Evolutionary conservation across 2,888 invertebrate genomes (phyloP).

Genomic region (Aporophyla lueneburgensis): DNA sequence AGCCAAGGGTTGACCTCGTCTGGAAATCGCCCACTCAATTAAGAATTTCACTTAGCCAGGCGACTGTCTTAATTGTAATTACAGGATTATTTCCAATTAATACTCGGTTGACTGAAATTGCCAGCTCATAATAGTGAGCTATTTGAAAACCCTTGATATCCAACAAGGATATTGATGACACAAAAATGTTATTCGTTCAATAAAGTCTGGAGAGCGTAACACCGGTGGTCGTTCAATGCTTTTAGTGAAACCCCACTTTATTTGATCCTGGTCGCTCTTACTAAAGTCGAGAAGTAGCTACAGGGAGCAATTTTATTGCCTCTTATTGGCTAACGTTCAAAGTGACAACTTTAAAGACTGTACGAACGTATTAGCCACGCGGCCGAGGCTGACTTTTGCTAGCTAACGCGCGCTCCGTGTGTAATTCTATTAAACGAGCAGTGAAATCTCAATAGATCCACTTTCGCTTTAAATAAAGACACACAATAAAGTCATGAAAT

Average conservation of each 20-base stretch:
- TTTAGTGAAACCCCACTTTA: constrained; percentile 79
- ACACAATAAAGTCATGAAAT: constrained; percentile 70
- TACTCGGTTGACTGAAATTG: constrained; percentile 21
- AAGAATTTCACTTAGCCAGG: constrained; percentile 71
- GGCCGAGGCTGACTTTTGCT: constrained; percentile 51
- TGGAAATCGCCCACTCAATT: constrained; percentile 70
- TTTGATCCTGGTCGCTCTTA: constrained; percentile 74
- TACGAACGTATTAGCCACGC: constrained; percentile 68
- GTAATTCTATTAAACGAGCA: constrained; percentile 67
- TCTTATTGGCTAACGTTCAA: constrained; percentile 80
- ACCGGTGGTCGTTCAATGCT: constrained; percentile 72
- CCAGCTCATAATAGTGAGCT: background rate
- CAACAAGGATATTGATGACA: constrained; percentile 28
- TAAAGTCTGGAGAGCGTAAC: constrained; percentile 74
- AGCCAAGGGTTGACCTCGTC: constrained; percentile 78
- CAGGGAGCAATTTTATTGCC: constrained; percentile 80
- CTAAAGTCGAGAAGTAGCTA: constrained; percentile 71
- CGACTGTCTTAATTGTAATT: constrained; percentile 65
- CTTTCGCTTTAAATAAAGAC: constrained; percentile 70
- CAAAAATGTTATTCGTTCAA: constrained; percentile 69
- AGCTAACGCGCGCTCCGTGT: constrained; percentile 62
- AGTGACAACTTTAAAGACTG: constrained; percentile 79
- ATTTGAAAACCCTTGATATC: constrained; percentile 16
- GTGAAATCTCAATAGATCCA: constrained; percentile 67
- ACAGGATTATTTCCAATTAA: constrained; percentile 53